Percentiles rank a stretch among this genome's conserved stretches.
Conservation (phyloP, 2,888 invertebrate genomes). For the Ceramica pisi region DNA sequence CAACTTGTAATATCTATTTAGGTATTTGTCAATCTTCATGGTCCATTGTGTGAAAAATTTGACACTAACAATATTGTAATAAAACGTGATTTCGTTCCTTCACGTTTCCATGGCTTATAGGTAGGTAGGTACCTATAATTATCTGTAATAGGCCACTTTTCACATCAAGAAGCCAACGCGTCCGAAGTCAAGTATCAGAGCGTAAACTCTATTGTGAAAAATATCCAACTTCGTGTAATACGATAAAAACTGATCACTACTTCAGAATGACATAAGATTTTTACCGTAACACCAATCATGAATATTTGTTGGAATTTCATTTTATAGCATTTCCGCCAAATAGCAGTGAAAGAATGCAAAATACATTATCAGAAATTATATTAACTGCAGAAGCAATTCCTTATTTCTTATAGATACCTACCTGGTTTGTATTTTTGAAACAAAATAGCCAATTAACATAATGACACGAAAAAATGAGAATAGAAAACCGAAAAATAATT, state of each 20-base stretch:
- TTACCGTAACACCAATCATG: conserved; percentile 1
- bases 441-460: neutral
- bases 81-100: conserved; percentile 30
- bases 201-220: conserved; percentile 65
- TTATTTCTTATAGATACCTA: neutral
- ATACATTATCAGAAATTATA: neutral
- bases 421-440: too few relatives aligned
- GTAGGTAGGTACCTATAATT: neutral
- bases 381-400: neutral
- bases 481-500: neutral
- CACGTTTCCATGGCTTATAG: conserved; percentile 16
- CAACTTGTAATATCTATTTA: too few relatives aligned
- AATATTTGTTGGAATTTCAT: neutral
- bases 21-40: conserved; percentile 12
- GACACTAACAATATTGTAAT: conserved; percentile 15
- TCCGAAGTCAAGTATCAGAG: conserved; percentile 56
- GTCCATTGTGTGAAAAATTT: conserved; percentile 5
- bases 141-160: conserved; percentile 6
- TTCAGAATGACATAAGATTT: conserved; percentile 31
- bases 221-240: conserved; percentile 19
- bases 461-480: neutral
- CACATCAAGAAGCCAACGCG: conserved; percentile 18
- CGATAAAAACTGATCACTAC: conserved; percentile 40
- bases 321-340: neutral
- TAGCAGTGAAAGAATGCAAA: neutral